Conservation (phyloP, 2,113 vertebrate genomes). For the Chaetura pelagica region DNA sequence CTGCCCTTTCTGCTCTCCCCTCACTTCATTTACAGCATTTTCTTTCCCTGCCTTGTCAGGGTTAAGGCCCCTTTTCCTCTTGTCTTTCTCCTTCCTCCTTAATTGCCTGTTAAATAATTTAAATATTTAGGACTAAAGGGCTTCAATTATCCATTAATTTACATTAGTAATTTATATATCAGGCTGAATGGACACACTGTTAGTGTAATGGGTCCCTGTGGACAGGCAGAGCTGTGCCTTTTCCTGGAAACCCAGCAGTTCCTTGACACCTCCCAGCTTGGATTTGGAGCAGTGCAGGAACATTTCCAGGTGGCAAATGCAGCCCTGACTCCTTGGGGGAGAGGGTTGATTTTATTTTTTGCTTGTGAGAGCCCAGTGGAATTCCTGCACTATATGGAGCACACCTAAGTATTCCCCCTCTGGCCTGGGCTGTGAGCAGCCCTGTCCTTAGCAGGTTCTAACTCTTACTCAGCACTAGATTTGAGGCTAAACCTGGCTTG, state of each 20-base stretch:
- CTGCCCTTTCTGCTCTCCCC: conserved; percentile 1
- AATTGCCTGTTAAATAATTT: conserved; percentile 79
- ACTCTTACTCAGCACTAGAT: neutral
- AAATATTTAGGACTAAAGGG: conserved; percentile 74
- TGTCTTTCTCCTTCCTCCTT: conserved; percentile 32
- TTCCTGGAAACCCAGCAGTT: conserved; percentile 61
- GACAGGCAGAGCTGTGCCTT: conserved; percentile 28
- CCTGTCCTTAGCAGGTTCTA: neutral
- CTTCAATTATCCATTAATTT: conserved; percentile 80
- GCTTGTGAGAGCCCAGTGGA: neutral
- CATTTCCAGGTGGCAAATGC: neutral
- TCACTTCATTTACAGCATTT: neutral
- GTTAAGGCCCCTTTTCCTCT: conserved; percentile 45
- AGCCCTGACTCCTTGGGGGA: neutral
- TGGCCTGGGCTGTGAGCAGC: neutral
- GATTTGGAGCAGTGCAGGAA: fast-evolving
- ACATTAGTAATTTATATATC: conserved; percentile 78
- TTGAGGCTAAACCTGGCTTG: neutral
- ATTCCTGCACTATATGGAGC: neutral
- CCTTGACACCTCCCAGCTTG: conserved; percentile 24
- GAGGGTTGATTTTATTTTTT: neutral
- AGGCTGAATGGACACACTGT: conserved; percentile 67
- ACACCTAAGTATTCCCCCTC: neutral
- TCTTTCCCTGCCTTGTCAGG: neutral
- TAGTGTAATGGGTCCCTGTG: conserved; percentile 64